phyloP scores from a whole-genome alignment of 2,113 vertebrate genomes.

The Pantherophis guttatus region DNA sequence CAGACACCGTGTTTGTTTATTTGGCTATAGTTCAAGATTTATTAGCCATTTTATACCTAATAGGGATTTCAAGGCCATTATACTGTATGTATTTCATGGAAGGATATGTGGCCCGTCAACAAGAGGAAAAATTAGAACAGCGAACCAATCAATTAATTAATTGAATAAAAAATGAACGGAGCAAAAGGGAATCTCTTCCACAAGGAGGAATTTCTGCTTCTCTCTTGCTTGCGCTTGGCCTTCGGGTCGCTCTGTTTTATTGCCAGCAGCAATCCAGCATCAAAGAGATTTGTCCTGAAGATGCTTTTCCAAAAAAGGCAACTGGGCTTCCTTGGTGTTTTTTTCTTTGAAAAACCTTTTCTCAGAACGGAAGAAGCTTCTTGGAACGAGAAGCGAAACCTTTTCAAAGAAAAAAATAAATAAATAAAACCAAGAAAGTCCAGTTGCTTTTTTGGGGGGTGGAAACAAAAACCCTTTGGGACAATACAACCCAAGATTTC shows the following conservation, averaged over 20 bases:
- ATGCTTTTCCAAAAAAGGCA: neutral
- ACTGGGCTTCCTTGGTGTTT: neutral
- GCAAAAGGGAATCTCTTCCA: neutral
- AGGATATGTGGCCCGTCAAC: neutral
- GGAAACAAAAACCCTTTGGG: too few species aligned
- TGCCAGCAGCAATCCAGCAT: neutral
- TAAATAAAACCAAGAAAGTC: too few species aligned
- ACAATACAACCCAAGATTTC: neutral
- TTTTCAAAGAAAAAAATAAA: too few species aligned
- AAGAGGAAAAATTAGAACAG: neutral
- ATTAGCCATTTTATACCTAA: neutral
- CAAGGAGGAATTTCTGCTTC: neutral
- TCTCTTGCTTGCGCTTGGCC: neutral
- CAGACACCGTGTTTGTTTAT: neutral
- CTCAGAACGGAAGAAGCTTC: too few species aligned
- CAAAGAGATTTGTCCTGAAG: neutral
- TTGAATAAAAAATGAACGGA: neutral
- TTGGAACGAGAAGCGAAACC: too few species aligned
- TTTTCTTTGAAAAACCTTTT: too few species aligned
- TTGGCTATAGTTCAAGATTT: neutral
- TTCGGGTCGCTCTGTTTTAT: neutral
- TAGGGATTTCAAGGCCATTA: neutral
- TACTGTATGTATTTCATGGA: neutral
- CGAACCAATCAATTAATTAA: neutral
- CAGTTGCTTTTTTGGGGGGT: too few species aligned